Percentiles rank a stretch among this genome's conserved stretches.
phyloP scores from a whole-genome alignment of 2,888 invertebrate species.

The Caradrina kadenii region DNA sequence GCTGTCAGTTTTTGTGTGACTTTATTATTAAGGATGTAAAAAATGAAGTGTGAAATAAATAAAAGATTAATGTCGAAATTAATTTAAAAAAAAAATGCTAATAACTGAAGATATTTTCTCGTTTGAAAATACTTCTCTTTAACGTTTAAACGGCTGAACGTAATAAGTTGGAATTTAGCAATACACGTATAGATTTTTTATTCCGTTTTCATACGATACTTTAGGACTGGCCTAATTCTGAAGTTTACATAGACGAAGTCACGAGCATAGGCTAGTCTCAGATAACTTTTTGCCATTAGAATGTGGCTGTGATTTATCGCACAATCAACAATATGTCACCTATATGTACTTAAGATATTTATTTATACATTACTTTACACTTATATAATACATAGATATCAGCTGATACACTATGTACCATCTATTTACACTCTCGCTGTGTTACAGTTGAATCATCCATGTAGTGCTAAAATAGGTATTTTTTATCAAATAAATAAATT shows the following conservation, averaged over 20 bases:
- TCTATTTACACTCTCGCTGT: background rate
- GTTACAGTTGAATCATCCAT: conserved; percentile 8
- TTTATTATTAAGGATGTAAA: background rate
- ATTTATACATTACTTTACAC: conserved; percentile 1
- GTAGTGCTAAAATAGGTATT: too few relatives aligned
- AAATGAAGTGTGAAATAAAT: conserved; percentile 4
- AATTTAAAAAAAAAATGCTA: background rate
- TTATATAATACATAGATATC: conserved; percentile 9
- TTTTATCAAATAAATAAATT: too few relatives aligned
- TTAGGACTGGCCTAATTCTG: too few relatives aligned
- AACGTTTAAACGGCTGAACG: too few relatives aligned
- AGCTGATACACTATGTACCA: background rate
- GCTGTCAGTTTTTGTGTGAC: conserved; percentile 11
- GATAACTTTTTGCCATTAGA: background rate
- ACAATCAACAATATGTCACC: conserved; percentile 7
- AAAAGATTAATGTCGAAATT: background rate
- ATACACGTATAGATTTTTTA: too few relatives aligned
- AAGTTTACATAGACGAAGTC: too few relatives aligned
- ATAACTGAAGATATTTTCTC: too few relatives aligned
- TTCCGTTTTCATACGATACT: too few relatives aligned
- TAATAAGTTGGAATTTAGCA: too few relatives aligned
- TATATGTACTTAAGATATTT: background rate
- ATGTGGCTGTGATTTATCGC: conserved; percentile 22
- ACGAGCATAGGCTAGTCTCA: too few relatives aligned
- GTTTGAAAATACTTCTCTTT: too few relatives aligned